Base-by-base conservation (phyloP, 2,113 vertebrate genomes). In the Bufo gargarizans region DNA sequence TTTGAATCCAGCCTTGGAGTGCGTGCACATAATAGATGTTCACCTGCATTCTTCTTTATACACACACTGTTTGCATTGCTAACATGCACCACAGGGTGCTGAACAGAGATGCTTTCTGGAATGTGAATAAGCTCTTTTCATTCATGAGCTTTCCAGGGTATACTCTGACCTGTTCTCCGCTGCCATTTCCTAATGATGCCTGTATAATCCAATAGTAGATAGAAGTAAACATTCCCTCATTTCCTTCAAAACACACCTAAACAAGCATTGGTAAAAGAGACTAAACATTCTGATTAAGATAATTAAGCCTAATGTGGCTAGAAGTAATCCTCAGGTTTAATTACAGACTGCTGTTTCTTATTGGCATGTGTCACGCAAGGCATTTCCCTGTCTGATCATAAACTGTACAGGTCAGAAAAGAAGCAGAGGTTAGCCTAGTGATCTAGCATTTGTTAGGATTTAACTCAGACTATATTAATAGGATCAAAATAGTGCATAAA, bases 211-310 rank as follows among this genome's bases (percentile, higher is more conserved):
- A 82, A 82, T 50, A 82, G 79, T 47, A 47, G 77, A 82, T 63
- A 59, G 67, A 82, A 13, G 80, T 82, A 82, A 82, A 82, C 80
- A 82, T 82, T 82, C 4, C 11, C 14, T 61, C 47, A 63, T 81
- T 82, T 65, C 80, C 59, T 33, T 82, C 59, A 74, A 77, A 58
- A 20, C 5, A 6, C 77, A 78, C 53, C 50, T 56, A 79, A 79
- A 56, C 77, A 79, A 79, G 50, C 53, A 79, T 20, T 56, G 20
- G 47, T 78, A 13, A 8, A 33, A 79, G n/a, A 58, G n/a, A 16
- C 77, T 80, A 80, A 80, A 80, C 53, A 33, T 80, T 80, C 2
- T n/a, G 49, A 19, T 16, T 79, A 56, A n/a, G 50, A 14, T 12
- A 56, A 43, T 59, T 33, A 43, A 58, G 50, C 17, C 11, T 78